These are phyloP conservation scores for Drosophila pseudotalamancana DNA, from an alignment of 2,888 invertebrate genomes.

Conservation along the genomic window DNA sequence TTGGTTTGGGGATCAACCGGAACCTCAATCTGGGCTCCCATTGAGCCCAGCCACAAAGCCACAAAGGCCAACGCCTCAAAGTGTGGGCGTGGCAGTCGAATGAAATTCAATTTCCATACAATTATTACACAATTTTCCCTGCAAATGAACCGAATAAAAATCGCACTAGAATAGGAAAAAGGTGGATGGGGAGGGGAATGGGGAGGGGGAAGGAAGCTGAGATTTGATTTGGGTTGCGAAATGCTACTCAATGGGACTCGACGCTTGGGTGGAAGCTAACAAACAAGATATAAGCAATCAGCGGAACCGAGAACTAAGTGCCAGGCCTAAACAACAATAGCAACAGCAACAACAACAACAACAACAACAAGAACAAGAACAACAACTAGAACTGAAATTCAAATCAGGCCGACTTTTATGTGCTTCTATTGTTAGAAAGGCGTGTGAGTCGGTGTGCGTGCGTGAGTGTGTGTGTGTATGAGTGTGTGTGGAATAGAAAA, in stretches of 20 bases:
- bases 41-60: no score
- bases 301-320: slow-evolving; percentile 6
- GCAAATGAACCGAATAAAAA: background rate
- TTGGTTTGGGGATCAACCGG: no score
- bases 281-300: slow-evolving; percentile 19
- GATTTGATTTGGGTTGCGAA: slow-evolving; percentile 10
- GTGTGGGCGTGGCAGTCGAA: no score
- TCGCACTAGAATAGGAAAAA: no score
- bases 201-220: background rate
- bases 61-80: no score
- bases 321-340: background rate
- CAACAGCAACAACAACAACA: background rate
- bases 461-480: slow-evolving; percentile 14
- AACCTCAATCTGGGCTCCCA: no score
- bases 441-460: slow-evolving; percentile 11
- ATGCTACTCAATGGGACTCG: no score
- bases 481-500: no score
- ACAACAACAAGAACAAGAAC: background rate
- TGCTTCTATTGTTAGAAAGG: slow-evolving; percentile 56
- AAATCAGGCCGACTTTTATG: slow-evolving; percentile 7
- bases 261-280: slow-evolving; percentile 7
- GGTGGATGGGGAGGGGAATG: no score
- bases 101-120: slow-evolving; percentile 13
- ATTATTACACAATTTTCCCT: slow-evolving; percentile 7
- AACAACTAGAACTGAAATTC: slow-evolving; percentile 15